These are phyloP conservation scores for Machaerirhynchus nigripectus DNA, from an alignment of 2,113 vertebrate genomes.

Conservation along the genomic window DNA sequence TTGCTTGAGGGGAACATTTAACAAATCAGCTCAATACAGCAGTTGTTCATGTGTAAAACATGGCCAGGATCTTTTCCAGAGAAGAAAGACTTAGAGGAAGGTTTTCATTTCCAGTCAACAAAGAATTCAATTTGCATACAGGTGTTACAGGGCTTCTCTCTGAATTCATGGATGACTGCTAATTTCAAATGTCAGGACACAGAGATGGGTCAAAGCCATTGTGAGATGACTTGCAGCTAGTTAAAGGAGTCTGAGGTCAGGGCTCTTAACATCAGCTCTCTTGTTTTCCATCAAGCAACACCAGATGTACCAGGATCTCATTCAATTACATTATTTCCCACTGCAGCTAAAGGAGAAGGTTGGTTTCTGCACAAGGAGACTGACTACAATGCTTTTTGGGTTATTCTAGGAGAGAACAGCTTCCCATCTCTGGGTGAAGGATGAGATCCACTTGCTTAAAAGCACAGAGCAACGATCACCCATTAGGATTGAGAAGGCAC, in stretches of 20 bases:
- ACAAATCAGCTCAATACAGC: background rate
- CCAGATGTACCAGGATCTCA: slow-evolving; percentile 24
- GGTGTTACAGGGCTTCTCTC: slow-evolving; percentile 22
- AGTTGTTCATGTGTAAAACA: background rate
- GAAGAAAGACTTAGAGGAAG: background rate
- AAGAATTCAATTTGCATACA: slow-evolving; percentile 54
- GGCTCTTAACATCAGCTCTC: slow-evolving; percentile 2
- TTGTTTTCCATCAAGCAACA: background rate
- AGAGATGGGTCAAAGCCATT: slow-evolving; percentile 42
- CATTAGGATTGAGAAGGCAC: background rate
- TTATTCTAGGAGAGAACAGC: background rate
- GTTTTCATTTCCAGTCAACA: slow-evolving; percentile 24
- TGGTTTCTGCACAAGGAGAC: background rate
- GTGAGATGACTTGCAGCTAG: slow-evolving; percentile 19
- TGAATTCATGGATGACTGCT: slow-evolving; percentile 9
- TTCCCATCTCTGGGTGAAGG: background rate
- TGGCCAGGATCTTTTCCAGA: background rate
- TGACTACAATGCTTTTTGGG: background rate
- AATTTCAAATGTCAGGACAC: slow-evolving; percentile 47
- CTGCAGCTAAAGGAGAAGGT: background rate
- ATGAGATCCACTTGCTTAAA: background rate
- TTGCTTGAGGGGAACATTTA: background rate
- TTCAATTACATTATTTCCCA: background rate
- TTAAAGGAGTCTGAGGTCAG: slow-evolving; percentile 30
- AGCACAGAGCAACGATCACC: background rate